Evolutionary conservation across 2,888 invertebrate species (phyloP).

Genomic region (Leptothorax acervorum): DNA sequence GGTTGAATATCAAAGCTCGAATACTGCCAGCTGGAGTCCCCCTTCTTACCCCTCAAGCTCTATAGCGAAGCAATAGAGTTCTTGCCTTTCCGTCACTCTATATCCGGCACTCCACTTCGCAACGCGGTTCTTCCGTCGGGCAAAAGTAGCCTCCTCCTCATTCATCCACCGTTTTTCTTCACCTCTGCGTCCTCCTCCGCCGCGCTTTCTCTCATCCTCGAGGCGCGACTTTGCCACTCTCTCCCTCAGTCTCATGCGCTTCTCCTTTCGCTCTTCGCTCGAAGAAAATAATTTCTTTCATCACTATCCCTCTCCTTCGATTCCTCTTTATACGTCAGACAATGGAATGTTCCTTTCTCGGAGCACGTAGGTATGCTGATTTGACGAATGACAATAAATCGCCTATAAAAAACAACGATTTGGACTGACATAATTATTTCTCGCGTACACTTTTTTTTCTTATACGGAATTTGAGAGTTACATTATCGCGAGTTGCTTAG

Average conservation of each 20-base stretch:
- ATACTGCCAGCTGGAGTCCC: constrained; percentile 31
- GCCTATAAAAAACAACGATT: constrained; percentile 48
- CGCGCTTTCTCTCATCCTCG: constrained; percentile 15
- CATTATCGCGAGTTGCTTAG: not conserved
- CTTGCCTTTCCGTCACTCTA: constrained; percentile 74
- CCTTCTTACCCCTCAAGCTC: constrained; percentile 10
- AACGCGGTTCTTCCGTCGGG: constrained; percentile 69
- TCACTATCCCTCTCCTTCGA: constrained; percentile 57
- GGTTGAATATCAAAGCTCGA: constrained; percentile 73
- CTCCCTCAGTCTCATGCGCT: not conserved
- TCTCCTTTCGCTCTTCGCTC: constrained; percentile 23
- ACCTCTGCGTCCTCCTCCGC: constrained; percentile 27
- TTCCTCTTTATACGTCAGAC: constrained; percentile 61
- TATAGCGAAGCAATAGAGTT: constrained; percentile 71
- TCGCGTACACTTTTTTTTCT: not conserved
- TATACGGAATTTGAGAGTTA: not conserved
- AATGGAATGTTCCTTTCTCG: constrained; percentile 50
- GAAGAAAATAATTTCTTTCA: constrained; percentile 71
- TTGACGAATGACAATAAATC: constrained; percentile 63
- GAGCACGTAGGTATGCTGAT: constrained; percentile 42
- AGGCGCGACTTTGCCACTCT: constrained; percentile 37
- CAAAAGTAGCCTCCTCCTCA: constrained; percentile 69
- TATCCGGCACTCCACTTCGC: constrained; percentile 71
- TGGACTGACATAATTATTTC: constrained; percentile 24
- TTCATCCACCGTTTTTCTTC: constrained; percentile 47